These are phyloP conservation scores for Pollachius pollachius DNA, from an alignment of 2,113 vertebrate species.

Conservation along the genomic window DNA sequence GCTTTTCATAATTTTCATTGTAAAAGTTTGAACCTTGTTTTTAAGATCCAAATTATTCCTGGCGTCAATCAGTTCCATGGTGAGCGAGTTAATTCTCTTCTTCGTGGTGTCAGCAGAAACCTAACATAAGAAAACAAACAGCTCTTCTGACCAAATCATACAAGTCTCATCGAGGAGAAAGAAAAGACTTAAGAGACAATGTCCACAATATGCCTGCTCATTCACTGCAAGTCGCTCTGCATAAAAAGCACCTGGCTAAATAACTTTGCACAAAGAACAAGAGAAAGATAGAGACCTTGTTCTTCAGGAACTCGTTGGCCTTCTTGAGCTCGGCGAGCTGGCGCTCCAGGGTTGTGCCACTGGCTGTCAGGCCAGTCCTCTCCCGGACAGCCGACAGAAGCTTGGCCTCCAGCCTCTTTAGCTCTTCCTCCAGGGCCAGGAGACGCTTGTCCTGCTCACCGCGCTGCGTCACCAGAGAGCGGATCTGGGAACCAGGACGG, in stretches of 20 bases:
- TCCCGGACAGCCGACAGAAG: conserved; percentile 81
- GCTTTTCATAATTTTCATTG: neutral
- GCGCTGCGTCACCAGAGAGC: conserved; percentile 82
- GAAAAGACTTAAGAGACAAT: too few species aligned
- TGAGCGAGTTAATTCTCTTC: conserved; percentile 85
- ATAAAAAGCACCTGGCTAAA: too few species aligned
- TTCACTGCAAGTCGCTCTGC: too few species aligned
- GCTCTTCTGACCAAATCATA: neutral
- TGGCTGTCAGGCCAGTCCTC: conserved; percentile 82
- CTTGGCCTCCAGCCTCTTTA: conserved; percentile 84
- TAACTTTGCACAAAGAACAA: neutral
- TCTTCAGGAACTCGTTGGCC: conserved; percentile 87
- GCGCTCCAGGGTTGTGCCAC: conserved; percentile 82
- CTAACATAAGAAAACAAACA: neutral
- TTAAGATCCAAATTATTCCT: conserved; percentile 83
- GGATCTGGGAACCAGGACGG: conserved; percentile 72
- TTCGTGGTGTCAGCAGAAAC: conserved; percentile 80
- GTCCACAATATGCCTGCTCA: too few species aligned
- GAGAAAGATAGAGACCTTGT: conserved; percentile 77
- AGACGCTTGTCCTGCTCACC: conserved; percentile 83
- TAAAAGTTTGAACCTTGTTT: conserved; percentile 70
- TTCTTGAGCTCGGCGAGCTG: conserved; percentile 84
- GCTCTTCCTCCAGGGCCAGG: conserved; percentile 79
- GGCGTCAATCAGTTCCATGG: conserved; percentile 87
- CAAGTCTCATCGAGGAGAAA: too few species aligned